phyloP scores from a whole-genome alignment of 2,797 vertebrate genomes.

The Neostethus bicornis region DNA sequence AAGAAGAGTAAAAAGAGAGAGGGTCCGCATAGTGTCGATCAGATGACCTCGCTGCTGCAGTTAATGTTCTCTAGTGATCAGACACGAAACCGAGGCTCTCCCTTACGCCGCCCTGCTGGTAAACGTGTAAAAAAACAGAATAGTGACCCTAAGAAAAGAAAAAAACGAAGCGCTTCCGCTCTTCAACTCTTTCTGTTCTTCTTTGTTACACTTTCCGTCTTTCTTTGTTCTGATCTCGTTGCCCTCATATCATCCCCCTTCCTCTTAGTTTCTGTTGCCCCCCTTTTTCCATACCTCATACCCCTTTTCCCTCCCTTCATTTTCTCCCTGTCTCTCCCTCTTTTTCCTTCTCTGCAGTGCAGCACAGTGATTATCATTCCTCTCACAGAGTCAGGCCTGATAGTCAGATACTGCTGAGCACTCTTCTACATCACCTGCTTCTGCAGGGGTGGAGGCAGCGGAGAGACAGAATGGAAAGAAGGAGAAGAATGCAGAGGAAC shows the following conservation, averaged over 20 bases:
- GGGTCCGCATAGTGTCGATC: constrained; percentile 72
- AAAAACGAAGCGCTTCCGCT: constrained; percentile 32
- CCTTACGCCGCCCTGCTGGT: constrained; percentile 52
- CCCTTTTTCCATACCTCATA: constrained; percentile 57
- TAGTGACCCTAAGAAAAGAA: constrained; percentile 12
- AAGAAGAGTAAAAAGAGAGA: constrained; percentile 43
- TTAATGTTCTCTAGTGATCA: constrained; percentile 78
- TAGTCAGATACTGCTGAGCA: constrained; percentile 85
- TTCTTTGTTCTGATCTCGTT: constrained; percentile 39
- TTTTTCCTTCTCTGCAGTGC: constrained; percentile 79
- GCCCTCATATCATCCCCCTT: constrained; percentile 18
- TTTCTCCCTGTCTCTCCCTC: constrained; percentile 47
- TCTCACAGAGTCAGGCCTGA: constrained; percentile 83
- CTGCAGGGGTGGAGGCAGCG: constrained; percentile 54
- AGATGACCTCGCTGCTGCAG: constrained; percentile 81
- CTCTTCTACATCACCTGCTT: constrained; percentile 83
- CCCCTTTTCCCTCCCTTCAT: constrained; percentile 53
- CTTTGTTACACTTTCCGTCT: constrained; percentile 17
- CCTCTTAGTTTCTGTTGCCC: constrained; percentile 42
- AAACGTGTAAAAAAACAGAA: constrained; percentile 22
- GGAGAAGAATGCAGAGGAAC: constrained; percentile 37
- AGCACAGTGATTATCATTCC: constrained; percentile 86
- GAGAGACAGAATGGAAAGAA: constrained; percentile 22
- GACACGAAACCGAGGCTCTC: constrained; percentile 69
- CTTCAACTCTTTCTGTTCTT: constrained; percentile 15